A percentile compares a stretch with the other conserved stretches of the same genome.
These are phyloP conservation scores for Bilobella aurantiaca DNA, from an alignment of 1,140 invertebrate species.

Conservation along the genomic window DNA sequence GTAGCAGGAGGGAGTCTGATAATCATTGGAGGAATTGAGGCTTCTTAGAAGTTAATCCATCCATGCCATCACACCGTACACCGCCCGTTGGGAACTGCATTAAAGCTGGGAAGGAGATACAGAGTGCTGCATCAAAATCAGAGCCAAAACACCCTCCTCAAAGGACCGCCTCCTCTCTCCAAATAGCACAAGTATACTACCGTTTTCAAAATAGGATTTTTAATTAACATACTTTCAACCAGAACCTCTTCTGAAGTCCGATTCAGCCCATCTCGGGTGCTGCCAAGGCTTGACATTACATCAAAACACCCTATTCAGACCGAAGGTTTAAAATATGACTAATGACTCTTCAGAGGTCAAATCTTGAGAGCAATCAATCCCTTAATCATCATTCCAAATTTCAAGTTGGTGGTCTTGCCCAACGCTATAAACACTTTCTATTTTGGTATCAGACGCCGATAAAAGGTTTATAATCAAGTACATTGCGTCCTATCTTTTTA, in stretches of 20 bases:
- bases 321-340: background rate
- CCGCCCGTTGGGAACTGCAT: background rate
- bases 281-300: slow-evolving; percentile 1
- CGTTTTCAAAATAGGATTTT: background rate
- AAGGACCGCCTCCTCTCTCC: too few species aligned
- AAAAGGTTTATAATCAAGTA: too few species aligned
- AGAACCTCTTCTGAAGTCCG: background rate
- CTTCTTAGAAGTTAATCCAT: too few species aligned
- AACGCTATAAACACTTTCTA: too few species aligned
- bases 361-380: background rate
- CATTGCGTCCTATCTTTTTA: too few species aligned
- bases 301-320: too few species aligned
- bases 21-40: background rate
- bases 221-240: slow-evolving; percentile 5
- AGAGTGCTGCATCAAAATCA: background rate
- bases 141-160: background rate
- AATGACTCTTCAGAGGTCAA: slow-evolving; percentile 4
- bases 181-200: too few species aligned
- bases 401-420: too few species aligned
- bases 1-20: background rate
- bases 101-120: too few species aligned
- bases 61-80: background rate
- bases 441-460: too few species aligned
- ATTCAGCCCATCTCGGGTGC: too few species aligned
- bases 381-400: background rate